These are phyloP conservation scores for Sinosuthora webbiana DNA, from an alignment of 2,113 vertebrate species.

Conservation along the genomic window DNA sequence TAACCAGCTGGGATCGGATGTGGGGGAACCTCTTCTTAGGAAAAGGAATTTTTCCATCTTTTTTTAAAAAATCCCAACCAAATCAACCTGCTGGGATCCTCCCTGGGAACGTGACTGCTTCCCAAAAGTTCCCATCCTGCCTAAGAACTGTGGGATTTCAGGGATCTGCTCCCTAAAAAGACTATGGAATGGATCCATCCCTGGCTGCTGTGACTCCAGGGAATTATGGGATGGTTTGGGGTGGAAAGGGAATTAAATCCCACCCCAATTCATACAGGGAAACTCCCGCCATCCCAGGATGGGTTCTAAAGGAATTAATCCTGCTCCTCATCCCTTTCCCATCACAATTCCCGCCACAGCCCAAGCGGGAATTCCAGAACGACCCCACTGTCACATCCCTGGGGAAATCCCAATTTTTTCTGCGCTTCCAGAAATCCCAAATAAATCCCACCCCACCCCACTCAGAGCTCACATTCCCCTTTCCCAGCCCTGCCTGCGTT, in stretches of 20 bases:
- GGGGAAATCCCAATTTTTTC: accelerated
- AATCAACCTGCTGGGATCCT: background rate
- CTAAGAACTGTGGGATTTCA: background rate
- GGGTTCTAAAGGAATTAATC: background rate
- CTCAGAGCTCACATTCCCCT: accelerated
- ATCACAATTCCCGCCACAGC: background rate
- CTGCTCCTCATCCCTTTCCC: too few relatives aligned
- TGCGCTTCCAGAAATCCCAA: background rate
- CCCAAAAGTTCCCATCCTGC: accelerated
- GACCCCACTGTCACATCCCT: accelerated
- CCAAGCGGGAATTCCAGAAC: background rate
- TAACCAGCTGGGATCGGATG: background rate
- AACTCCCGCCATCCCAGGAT: background rate
- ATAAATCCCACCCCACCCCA: background rate
- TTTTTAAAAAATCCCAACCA: background rate
- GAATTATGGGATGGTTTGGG: background rate
- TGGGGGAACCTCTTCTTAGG: background rate
- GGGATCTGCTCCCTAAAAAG: background rate
- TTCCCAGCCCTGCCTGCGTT: background rate
- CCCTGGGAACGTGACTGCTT: background rate
- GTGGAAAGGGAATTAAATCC: background rate
- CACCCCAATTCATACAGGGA: background rate
- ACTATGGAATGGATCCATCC: background rate
- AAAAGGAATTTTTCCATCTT: background rate
- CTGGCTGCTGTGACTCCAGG: accelerated